Evolutionary conservation across 23 tunicate species (phyloP).

Genomic region (Clavelina lepadiformis): DNA sequence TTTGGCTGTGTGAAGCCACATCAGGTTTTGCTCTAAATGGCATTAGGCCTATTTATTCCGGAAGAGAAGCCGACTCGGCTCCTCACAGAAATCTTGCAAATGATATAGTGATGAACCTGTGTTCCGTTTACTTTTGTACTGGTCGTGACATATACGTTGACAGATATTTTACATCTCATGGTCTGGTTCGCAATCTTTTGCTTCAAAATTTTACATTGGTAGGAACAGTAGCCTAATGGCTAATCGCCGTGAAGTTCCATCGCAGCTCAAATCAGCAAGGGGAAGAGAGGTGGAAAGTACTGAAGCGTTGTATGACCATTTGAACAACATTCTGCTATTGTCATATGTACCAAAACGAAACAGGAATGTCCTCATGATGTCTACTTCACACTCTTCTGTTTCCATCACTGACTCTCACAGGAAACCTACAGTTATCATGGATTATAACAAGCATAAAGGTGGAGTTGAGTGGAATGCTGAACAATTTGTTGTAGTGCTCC

Average conservation of each 20-base stretch:
- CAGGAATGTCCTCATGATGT: conserved; percentile 23
- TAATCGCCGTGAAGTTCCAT: conserved; percentile 11
- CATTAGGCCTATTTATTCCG: conserved; percentile 10
- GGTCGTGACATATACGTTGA: conserved; percentile 27
- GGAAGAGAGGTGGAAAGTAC: conserved; percentile 29
- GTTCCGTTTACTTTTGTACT: conserved; percentile 20
- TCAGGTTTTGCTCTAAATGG: conserved; percentile 20
- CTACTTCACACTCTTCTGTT: conserved; percentile 14
- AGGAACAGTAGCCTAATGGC: conserved; percentile 15
- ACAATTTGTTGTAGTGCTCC: too few relatives aligned
- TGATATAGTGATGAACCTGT: conserved; percentile 13
- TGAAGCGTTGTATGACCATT: conserved; percentile 21
- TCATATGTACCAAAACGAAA: conserved; percentile 23
- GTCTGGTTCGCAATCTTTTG: conserved; percentile 9
- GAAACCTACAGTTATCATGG: conserved; percentile 19
- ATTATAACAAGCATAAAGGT: conserved; percentile 27
- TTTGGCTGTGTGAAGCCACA: conserved; percentile 15
- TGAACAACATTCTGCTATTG: conserved; percentile 15
- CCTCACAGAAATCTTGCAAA: conserved; percentile 32
- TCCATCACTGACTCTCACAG: conserved; percentile 14
- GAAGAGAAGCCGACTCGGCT: conserved; percentile 13
- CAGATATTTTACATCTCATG: conserved; percentile 21
- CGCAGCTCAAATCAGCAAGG: conserved; percentile 22
- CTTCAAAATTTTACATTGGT: conserved; percentile 15
- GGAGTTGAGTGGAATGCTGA: too few relatives aligned